Evolutionary conservation across 1,140 invertebrate genomes (phyloP).

Genomic region (Hestina assimilis): DNA sequence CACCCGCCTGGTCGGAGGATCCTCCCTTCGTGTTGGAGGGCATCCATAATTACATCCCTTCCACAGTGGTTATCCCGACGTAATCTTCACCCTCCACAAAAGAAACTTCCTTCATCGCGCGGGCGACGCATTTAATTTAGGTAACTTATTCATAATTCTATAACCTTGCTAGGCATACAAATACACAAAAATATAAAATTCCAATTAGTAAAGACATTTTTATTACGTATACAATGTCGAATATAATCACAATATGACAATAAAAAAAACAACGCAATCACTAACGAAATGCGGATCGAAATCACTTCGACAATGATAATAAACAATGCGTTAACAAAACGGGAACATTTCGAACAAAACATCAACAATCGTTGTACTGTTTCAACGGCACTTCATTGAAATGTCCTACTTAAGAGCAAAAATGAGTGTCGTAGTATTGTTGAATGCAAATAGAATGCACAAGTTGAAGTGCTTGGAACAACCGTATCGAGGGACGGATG

Average conservation of each 20-base stretch:
- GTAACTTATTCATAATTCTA: too few species aligned
- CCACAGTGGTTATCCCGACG: too few species aligned
- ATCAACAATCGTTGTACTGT: slow-evolving; percentile 39
- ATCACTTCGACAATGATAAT: slow-evolving; percentile 22
- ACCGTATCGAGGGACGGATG: slow-evolving; percentile 44
- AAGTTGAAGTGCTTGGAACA: slow-evolving; percentile 60
- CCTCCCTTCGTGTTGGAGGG: too few species aligned
- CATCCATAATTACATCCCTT: too few species aligned
- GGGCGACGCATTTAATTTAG: too few species aligned
- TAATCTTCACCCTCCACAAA: too few species aligned
- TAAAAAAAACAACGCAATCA: slow-evolving; percentile 9
- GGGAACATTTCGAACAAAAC: slow-evolving; percentile 40
- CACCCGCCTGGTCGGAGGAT: too few species aligned
- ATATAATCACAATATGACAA: not conserved
- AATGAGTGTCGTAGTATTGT: slow-evolving; percentile 65
- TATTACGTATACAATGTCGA: not conserved
- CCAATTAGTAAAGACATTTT: too few species aligned
- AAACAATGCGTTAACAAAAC: slow-evolving; percentile 39
- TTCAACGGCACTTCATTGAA: slow-evolving; percentile 48
- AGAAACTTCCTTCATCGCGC: too few species aligned
- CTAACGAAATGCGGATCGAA: slow-evolving; percentile 5
- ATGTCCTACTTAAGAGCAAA: slow-evolving; percentile 60
- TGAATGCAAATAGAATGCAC: slow-evolving; percentile 62
- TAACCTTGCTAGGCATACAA: too few species aligned
- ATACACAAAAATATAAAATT: too few species aligned